Percentiles rank a stretch among this genome's conserved stretches.
These are phyloP conservation scores for Aulostomus chinensis DNA, from an alignment of 2,797 vertebrate genomes.

Conservation along the genomic window DNA sequence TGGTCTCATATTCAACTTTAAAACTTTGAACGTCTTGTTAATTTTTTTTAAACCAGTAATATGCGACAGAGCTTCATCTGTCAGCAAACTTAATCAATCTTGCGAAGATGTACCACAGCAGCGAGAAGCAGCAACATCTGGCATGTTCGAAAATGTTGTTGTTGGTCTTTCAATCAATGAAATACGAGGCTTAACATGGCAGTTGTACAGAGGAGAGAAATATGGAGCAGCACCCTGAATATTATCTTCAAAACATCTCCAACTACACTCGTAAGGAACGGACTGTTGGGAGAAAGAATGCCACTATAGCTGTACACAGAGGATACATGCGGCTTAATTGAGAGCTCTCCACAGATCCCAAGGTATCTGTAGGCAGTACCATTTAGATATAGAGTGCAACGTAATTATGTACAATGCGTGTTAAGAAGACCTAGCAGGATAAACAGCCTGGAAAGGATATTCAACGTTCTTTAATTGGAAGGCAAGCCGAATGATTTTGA, in stretches of 20 bases:
- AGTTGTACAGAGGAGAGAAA: not conserved
- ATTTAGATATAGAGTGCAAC: conserved; percentile 5
- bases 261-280: not conserved
- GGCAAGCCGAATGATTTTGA: conserved; percentile 10
- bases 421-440: conserved; percentile 4
- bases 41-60: not conserved
- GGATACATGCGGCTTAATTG: conserved; percentile 9
- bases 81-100: conserved; percentile 16
- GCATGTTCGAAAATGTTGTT: not conserved
- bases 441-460: conserved; percentile 21
- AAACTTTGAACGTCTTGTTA: too few relatives aligned
- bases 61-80: not conserved
- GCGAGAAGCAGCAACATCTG: conserved; percentile 27
- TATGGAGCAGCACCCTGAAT: not conserved
- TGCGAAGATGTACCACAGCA: conserved; percentile 13
- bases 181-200: not conserved
- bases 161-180: not conserved
- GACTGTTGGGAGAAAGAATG: not conserved
- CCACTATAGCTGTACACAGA: not conserved
- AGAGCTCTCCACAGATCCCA: conserved; percentile 9
- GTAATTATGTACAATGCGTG: conserved; percentile 15
- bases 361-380: not conserved
- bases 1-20: too few relatives aligned
- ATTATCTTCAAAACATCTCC: conserved; percentile 1
- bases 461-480: conserved; percentile 12